Evolutionary conservation across 2,113 vertebrate species (phyloP).

Genomic region (Rhinolophus ferrumequinum): DNA sequence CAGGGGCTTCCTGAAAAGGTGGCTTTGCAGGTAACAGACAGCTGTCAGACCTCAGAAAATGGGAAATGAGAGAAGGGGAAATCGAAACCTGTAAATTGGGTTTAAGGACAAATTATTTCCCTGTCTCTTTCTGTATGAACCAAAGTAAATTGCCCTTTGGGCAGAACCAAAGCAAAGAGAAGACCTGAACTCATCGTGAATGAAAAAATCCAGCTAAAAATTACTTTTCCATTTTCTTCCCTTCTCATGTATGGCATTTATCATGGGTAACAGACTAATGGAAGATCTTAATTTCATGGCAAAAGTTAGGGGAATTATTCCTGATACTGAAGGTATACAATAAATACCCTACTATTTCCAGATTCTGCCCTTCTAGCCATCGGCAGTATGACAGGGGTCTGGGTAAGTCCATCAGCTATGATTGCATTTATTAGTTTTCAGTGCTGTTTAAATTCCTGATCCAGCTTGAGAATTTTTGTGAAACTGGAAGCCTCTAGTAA

Average conservation of each 20-base stretch:
- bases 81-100: slow-evolving; percentile 63
- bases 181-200: neutral
- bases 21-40: slow-evolving; percentile 44
- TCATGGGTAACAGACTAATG: neutral
- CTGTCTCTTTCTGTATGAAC: slow-evolving; percentile 59
- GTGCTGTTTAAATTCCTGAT: neutral
- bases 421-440: neutral
- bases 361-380: neutral
- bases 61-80: slow-evolving; percentile 27
- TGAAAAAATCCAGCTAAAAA: slow-evolving; percentile 16
- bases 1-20: slow-evolving; percentile 23
- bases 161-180: slow-evolving; percentile 46
- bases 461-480: neutral
- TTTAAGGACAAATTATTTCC: slow-evolving; percentile 67
- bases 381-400: neutral
- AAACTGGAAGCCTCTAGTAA: neutral
- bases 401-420: neutral
- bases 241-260: neutral
- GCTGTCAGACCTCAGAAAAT: slow-evolving; percentile 55
- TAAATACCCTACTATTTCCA: neutral
- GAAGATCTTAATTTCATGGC: neutral
- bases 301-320: neutral
- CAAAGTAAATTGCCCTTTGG: neutral
- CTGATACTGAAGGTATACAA: neutral
- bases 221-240: neutral